Percentiles rank a stretch among this genome's conserved stretches.
Conservation (phyloP, 2,888 invertebrate species). For the Podabrus alpinus region DNA sequence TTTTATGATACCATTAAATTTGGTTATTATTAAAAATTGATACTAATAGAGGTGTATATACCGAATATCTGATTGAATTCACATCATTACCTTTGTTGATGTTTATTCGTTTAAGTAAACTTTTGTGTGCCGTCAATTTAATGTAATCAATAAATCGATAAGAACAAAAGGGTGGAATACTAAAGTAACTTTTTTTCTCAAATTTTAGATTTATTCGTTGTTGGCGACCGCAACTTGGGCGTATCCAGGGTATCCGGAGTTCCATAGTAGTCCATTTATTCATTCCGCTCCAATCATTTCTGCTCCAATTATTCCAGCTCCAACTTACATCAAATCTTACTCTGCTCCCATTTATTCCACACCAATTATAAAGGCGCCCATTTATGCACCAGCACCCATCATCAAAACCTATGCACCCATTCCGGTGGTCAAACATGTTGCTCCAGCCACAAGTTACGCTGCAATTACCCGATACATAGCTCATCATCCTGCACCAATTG, state of each 20-base stretch:
- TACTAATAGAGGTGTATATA: background rate
- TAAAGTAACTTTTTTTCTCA: background rate
- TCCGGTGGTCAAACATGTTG: constrained; percentile 43
- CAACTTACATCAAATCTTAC: constrained; percentile 13
- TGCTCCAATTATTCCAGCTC: constrained; percentile 25
- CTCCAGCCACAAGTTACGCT: constrained; percentile 64
- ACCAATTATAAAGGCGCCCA: constrained; percentile 32
- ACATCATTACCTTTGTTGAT: background rate
- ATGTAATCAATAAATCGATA: background rate
- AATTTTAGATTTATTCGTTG: background rate
- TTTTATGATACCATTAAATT: background rate
- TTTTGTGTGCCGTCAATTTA: background rate
- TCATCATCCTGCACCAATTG: constrained; percentile 50
- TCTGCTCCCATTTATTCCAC: constrained; percentile 17
- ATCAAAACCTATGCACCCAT: constrained; percentile 34
- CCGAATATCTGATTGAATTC: background rate
- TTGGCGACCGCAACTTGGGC: background rate
- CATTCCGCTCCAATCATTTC: constrained; percentile 18
- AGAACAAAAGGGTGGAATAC: background rate
- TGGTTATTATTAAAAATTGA: background rate
- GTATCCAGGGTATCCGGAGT: background rate
- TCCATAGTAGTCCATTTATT: background rate
- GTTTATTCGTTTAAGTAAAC: background rate
- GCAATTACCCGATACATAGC: constrained; percentile 57
- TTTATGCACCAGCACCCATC: constrained; percentile 35